Evolutionary conservation across 1,140 invertebrate species (phyloP), one percentile per base, ranked within the genome.

Genomic region (Drusus annulatus): DNA sequence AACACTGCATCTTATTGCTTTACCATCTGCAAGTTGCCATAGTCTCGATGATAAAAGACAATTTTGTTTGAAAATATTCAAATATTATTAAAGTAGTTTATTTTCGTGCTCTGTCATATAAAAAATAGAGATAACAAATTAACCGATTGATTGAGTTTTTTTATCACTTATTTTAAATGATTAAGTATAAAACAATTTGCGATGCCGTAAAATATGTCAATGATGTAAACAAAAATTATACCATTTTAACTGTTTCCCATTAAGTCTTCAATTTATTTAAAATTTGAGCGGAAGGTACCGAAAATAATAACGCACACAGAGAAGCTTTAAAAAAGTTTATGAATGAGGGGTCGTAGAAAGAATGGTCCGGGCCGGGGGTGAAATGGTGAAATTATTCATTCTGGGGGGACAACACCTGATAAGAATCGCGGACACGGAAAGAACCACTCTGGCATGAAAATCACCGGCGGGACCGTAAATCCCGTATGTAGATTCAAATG

Each of bases 331-430:
- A 69, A 19, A 69, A 69, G 65, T 69, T 65, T 65, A 69, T 23
- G 63, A 31, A 78, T 15, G 58, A 28, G 62, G 51, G 60, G 19
- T 63, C 65, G 76, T 19, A 52, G 65, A 77, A 45, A 23, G 28
- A 71, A 25, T 51, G 56, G 25, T 36, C 31, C 45, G 58, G 54
- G 58, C 19, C 15, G n/a, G 25, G 28, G 76, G 65, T 19, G n/a
- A 69, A 56, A 62, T 50, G 21, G 15, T 19, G 63, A 69, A 74
- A 81, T 78, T 62, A 78, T 78, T 81, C 68, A 71, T 73, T 77
- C 76, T n/a, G 17, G 76, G 36, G 71, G 78, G 78, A 82, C 71
- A 80, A 82, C 81, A 82, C 81, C 81, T 80, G 78, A 82, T 82
- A 80, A 62, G 56, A 54, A 80, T 80, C 78, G 45, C 74, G 74